A percentile compares a stretch with the other conserved stretches of the same genome.
phyloP scores from a whole-genome alignment of 2,113 vertebrate genomes.

The Nibea coibor region DNA sequence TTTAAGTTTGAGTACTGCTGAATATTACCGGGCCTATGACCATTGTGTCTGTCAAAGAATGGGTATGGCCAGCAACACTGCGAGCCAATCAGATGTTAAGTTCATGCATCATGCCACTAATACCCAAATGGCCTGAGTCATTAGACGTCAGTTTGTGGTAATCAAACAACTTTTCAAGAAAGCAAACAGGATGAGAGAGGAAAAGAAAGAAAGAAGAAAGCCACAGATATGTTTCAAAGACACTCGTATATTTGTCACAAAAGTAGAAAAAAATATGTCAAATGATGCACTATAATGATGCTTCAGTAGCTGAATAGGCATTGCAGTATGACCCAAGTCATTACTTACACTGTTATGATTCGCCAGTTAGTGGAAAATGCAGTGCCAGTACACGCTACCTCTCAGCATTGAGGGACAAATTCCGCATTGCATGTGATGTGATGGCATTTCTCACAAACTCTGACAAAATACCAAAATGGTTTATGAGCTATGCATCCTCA shows the following conservation, averaged over 20 bases:
- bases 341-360: constrained; percentile 42
- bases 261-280: constrained; percentile 35
- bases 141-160: constrained; percentile 9
- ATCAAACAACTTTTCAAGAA: constrained; percentile 28
- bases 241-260: constrained; percentile 29
- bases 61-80: neutral
- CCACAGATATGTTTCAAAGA: constrained; percentile 38
- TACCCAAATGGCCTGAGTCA: constrained; percentile 24
- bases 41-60: neutral
- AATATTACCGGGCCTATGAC: neutral
- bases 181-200: neutral
- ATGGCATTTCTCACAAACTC: constrained; percentile 43
- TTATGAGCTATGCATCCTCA: constrained; percentile 50
- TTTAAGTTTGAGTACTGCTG: neutral
- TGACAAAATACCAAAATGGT: constrained; percentile 39
- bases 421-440: constrained; percentile 21
- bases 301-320: constrained; percentile 40
- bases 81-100: neutral
- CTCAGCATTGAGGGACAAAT: constrained; percentile 22
- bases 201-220: neutral
- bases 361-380: constrained; percentile 48
- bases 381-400: constrained; percentile 28
- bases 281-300: constrained; percentile 52
- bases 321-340: constrained; percentile 37
- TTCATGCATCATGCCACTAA: neutral